Base-by-base conservation (phyloP, 1,140 invertebrate species). In the Amyelois transitella region DNA sequence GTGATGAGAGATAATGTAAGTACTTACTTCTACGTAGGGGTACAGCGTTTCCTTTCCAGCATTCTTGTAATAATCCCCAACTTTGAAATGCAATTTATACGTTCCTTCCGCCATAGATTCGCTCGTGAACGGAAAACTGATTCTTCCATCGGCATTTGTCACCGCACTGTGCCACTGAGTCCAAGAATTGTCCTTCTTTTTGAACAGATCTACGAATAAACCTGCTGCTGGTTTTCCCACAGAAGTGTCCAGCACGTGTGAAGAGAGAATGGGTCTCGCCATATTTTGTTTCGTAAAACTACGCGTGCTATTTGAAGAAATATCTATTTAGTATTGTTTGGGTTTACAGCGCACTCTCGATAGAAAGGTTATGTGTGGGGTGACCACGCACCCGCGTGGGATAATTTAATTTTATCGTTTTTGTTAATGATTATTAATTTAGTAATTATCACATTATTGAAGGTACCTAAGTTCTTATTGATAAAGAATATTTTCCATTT, bases 61-160 rank as follows among this genome's bases (percentile, higher is more conserved):
- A 4, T 89, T 62, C 17, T 89, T 90, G 68, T 94, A 96, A 82
- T 95, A 95, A 55, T 91, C 89, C 53, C 92, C 91, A 0, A 94
- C 92, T 60, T 95, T 93, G 69, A 94, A 96, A 65, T 91, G 91
- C 12, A 96, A 75, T 72, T 95, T 95, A 75, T 96, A 96, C 24
- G 91, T 90, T 25, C 94, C 94, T 22, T 81, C 75, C 0, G 89
- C 89, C 71, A 94, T 92, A 4, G 90, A 89, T 0, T 89, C 79
- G 58, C 90, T 90, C 0, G 90, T 86, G 3, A 94, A 89, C 17
- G 95, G 91, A 60, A 93, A 91, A 18, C 84, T 85, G 64, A 92
- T 92, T 22, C 92, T 88, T 0, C 95, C 94, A 75, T 93, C 92
- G 22, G 77, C 70, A 77, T 91, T 91, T 18, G 95, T 96, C 53